Evolutionary conservation across 2,113 vertebrate genomes (phyloP), one percentile per base, ranked within the genome.

Genomic region (Malurus elegans): DNA sequence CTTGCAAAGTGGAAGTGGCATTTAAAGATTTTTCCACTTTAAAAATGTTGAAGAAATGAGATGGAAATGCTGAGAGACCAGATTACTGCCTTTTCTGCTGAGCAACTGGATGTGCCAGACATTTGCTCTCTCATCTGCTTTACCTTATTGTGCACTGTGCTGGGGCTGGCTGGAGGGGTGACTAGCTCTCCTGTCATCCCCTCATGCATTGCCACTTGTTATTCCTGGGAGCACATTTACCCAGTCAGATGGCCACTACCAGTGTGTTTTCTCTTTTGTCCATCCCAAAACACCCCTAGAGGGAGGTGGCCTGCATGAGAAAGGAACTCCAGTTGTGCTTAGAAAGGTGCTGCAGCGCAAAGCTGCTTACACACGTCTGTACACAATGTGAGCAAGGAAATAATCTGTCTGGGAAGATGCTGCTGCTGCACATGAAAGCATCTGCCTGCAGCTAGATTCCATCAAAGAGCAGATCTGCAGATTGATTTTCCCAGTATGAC

Each of bases 401-500:
- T 91, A 86, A 93, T 93, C 85, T 86, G 82, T 66, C 90, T 94
- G 92, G 92, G 92, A 95, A 97, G 95, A 89, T 82, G 93, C 89
- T 92, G 93, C 89, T 92, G 84, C 66, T 2, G 3, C 42, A 95
- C 90, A 92, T 95, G 92, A 96, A 97, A 95, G 94, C 92, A 56
- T 65, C 82, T 88, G 94, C 95, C 90, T 86, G 92, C 94, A 96
- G 93, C 92, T 74, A 90, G 44, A 93, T 86, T 72, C 82, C 94
- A 95, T 95, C 93, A 95, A 93, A 96, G 96, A 79, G 72, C 65
- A 96, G 94, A 96, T 93, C 90, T 93, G 96, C 1, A 24, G 82
- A 79, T 64, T 88, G 94, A 96, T 92, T 92, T 95, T 92, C 75
- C 90, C 85, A 67, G 34, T 71, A 66, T 26, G 94, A 88, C 92